These are phyloP conservation scores for Allophyes oxyacanthae DNA, from an alignment of 2,888 invertebrate genomes.

Conservation along the genomic window DNA sequence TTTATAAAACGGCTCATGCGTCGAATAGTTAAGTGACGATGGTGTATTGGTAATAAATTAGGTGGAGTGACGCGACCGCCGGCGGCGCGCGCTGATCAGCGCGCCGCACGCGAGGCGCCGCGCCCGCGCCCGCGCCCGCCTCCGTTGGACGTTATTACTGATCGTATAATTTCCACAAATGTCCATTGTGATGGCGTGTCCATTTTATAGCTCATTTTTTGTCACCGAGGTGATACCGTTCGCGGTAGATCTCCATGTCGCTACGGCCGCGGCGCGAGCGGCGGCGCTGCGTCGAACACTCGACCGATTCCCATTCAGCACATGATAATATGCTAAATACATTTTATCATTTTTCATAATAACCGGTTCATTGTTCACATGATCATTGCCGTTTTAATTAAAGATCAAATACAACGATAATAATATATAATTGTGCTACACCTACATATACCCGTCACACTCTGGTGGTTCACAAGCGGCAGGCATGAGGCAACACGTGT, in stretches of 20 bases:
- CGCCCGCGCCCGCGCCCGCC: not conserved
- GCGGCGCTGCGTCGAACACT: no score
- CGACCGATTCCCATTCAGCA: no score
- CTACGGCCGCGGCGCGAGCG: no score
- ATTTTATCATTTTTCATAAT: not conserved
- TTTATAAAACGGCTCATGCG: no score
- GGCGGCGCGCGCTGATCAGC: not conserved
- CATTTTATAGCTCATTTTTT: slow-evolving; percentile 31
- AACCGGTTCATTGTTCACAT: slow-evolving; percentile 2
- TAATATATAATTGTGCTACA: no score
- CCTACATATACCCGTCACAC: no score
- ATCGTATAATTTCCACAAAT: slow-evolving; percentile 8
- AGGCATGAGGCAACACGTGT: no score
- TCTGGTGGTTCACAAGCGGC: no score
- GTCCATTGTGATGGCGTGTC: slow-evolving; percentile 10
- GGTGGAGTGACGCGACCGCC: slow-evolving; percentile 1
- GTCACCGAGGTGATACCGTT: not conserved
- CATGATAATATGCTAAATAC: not conserved
- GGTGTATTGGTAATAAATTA: not conserved
- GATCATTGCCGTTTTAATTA: not conserved
- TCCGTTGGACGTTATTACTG: slow-evolving; percentile 6
- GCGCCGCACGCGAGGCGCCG: slow-evolving; percentile 2
- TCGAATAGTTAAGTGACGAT: not conserved
- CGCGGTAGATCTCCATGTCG: not conserved
- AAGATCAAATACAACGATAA: no score